Conservation (phyloP, 2,888 invertebrate genomes). For the Chelonus formosanus region DNA sequence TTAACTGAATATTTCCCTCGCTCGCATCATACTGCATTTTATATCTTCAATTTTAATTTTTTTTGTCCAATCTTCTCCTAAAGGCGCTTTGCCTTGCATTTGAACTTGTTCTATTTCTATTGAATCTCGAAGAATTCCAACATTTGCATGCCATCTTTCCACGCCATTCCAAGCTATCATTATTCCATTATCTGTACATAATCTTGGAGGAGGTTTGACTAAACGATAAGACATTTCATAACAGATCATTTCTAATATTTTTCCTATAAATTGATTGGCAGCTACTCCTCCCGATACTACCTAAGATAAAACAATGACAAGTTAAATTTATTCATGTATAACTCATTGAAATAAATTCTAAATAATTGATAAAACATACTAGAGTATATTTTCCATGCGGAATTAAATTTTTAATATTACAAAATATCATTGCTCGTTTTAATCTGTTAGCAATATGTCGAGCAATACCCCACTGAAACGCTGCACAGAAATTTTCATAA, state of each 20-base stretch:
- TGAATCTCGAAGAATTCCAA: conserved; percentile 62
- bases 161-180: conserved; percentile 99
- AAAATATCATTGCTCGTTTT: conserved; percentile 84
- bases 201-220: conserved; percentile 79
- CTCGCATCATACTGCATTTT: conserved; percentile 67
- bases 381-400: conserved; percentile 70
- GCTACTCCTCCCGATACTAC: conserved; percentile 96
- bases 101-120: conserved; percentile 71
- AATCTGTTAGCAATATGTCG: conserved; percentile 84
- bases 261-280: conserved; percentile 85
- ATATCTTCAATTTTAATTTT: conserved; percentile 70
- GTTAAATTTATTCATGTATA: conserved; percentile 17
- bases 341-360: conserved; percentile 4
- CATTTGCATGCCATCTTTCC: conserved; percentile 73
- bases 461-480: conserved; percentile 77
- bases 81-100: conserved; percentile 69
- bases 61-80: conserved; percentile 71
- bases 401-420: conserved; percentile 71
- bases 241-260: conserved; percentile 76
- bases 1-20: conserved; percentile 43
- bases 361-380: conserved; percentile 60
- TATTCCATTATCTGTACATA: conserved; percentile 97
- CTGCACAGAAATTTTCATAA: conserved; percentile 85
- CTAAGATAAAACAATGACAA: conserved; percentile 61
- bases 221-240: conserved; percentile 72